Conservation (phyloP, 2,888 invertebrate species). For the Seira ritae region DNA sequence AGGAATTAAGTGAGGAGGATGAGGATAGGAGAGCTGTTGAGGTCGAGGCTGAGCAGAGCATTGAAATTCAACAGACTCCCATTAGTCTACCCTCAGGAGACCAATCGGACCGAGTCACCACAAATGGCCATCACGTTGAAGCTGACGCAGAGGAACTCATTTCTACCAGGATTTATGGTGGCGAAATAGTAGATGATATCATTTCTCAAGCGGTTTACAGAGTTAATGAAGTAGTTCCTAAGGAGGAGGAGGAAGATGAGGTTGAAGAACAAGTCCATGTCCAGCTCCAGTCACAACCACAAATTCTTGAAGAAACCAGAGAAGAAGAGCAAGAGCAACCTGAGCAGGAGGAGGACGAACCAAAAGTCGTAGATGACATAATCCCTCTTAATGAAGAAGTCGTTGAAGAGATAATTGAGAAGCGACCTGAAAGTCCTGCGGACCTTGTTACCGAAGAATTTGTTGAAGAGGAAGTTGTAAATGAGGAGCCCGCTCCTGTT, state of each 20-base stretch:
- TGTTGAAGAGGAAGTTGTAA: not conserved
- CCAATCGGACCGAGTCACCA: slow-evolving; percentile 54
- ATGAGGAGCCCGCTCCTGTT: not conserved
- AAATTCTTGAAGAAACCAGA: slow-evolving; percentile 12
- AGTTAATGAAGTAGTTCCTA: slow-evolving; percentile 58
- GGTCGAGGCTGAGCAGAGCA: slow-evolving; percentile 40
- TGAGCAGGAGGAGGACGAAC: slow-evolving; percentile 29
- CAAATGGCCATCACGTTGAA: slow-evolving; percentile 42
- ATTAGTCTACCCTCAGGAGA: slow-evolving; percentile 62
- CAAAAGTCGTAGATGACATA: too few relatives aligned
- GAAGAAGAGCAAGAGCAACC: slow-evolving; percentile 19
- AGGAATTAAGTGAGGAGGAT: slow-evolving; percentile 60
- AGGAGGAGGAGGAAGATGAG: slow-evolving; percentile 43
- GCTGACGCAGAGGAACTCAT: slow-evolving; percentile 50
- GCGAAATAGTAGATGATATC: slow-evolving; percentile 70
- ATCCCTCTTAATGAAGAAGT: not conserved
- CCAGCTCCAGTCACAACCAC: slow-evolving; percentile 20
- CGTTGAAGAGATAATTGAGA: not conserved
- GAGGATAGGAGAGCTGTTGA: slow-evolving; percentile 34
- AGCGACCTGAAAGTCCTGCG: too few relatives aligned
- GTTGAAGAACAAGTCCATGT: slow-evolving; percentile 34
- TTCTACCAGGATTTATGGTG: slow-evolving; percentile 59
- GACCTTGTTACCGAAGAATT: not conserved
- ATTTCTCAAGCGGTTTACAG: slow-evolving; percentile 69
- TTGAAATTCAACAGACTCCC: slow-evolving; percentile 53